phyloP scores from a whole-genome alignment of 2,113 vertebrate species.

The Catagonus wagneri region DNA sequence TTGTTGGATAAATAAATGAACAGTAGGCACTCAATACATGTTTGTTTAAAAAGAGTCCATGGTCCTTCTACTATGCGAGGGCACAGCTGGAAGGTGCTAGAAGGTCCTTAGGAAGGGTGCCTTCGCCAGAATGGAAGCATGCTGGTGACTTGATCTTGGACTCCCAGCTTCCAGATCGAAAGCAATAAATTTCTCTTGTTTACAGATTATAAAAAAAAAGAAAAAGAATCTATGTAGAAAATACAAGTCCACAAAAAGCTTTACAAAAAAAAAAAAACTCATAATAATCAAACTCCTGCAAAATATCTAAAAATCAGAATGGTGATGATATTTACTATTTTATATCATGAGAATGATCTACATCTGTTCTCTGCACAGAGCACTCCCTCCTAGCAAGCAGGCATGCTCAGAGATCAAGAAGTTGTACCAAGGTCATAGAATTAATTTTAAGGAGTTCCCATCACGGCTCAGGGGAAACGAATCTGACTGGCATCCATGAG shows the following conservation, averaged over 20 bases:
- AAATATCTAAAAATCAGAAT: conserved; percentile 24
- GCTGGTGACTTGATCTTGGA: background rate
- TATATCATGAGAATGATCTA: background rate
- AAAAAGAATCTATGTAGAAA: background rate
- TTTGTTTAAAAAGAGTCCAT: background rate
- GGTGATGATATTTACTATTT: background rate
- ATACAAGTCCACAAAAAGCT: background rate
- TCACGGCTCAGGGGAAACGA: too few species aligned
- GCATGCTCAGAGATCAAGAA: background rate
- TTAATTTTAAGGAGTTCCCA: background rate
- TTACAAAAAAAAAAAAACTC: background rate
- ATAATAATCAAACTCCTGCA: background rate
- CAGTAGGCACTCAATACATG: background rate
- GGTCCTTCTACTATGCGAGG: background rate
- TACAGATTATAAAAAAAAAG: background rate
- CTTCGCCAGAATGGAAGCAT: background rate
- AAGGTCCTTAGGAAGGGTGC: background rate
- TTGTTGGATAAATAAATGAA: background rate
- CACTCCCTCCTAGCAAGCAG: background rate
- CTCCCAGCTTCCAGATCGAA: background rate
- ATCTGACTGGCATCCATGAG: too few species aligned
- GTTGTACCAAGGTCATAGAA: background rate
- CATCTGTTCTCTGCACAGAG: background rate
- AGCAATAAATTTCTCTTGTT: background rate
- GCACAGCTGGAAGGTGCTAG: too few species aligned